A percentile compares a stretch with the other conserved stretches of the same genome.
phyloP scores from a whole-genome alignment of 2,797 vertebrate species.

The Coranthus polyacanthus region DNA sequence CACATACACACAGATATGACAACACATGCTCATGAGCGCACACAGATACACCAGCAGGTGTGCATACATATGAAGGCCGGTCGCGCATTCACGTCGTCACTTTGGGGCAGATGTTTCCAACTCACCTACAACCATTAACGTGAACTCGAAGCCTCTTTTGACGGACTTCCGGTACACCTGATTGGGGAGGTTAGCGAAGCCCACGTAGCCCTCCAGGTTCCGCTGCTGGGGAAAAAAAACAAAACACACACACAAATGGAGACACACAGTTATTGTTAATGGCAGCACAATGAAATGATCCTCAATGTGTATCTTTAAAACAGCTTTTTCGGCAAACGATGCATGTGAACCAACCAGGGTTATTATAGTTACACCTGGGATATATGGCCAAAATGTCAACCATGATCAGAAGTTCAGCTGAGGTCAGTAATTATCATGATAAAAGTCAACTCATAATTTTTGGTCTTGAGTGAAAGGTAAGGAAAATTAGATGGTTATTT shows the following conservation, averaged over 20 bases:
- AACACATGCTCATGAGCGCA: constrained; percentile 11
- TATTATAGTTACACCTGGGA: too few relatives aligned
- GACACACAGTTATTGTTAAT: constrained; percentile 1
- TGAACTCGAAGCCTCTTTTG: constrained; percentile 88
- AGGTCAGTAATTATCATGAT: too few relatives aligned
- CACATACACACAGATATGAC: constrained; percentile 29
- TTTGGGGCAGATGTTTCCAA: constrained; percentile 25
- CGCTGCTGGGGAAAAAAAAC: constrained; percentile 80
- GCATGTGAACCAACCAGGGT: too few relatives aligned
- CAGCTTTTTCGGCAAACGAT: too few relatives aligned
- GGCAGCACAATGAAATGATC: constrained; percentile 3
- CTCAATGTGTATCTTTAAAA: too few relatives aligned
- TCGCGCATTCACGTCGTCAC: constrained; percentile 1
- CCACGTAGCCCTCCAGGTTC: constrained; percentile 87
- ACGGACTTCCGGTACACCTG: constrained; percentile 89
- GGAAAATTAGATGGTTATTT: too few relatives aligned
- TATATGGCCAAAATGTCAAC: too few relatives aligned
- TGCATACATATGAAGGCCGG: not conserved
- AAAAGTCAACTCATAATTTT: too few relatives aligned
- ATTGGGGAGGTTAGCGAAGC: constrained; percentile 88
- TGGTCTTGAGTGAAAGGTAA: too few relatives aligned
- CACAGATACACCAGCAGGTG: constrained; percentile 28
- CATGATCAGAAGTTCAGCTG: too few relatives aligned
- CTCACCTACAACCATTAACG: constrained; percentile 89
- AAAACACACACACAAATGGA: too few relatives aligned